phyloP scores from a whole-genome alignment of 2,113 vertebrate species.

The Symphodus melops region DNA sequence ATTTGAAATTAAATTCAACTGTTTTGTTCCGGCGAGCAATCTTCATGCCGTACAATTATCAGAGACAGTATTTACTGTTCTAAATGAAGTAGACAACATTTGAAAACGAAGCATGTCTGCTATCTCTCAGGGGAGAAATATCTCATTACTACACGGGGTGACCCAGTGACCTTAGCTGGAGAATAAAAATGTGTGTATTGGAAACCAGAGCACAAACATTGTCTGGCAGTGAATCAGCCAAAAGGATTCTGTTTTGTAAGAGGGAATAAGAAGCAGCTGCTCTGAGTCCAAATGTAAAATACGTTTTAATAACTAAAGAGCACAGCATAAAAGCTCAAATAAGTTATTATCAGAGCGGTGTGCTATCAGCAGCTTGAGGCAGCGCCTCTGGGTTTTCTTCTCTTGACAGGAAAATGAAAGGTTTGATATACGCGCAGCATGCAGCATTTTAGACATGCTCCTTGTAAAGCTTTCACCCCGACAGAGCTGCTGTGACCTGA shows the following conservation, averaged over 20 bases:
- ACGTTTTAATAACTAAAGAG: background rate
- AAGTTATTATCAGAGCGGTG: slow-evolving; percentile 19
- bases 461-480: slow-evolving; percentile 25
- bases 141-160: background rate
- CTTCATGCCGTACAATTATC: background rate
- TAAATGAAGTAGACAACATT: background rate
- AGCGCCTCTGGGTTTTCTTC: slow-evolving; percentile 25
- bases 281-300: slow-evolving; percentile 18
- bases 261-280: background rate
- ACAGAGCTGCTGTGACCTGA: slow-evolving; percentile 20
- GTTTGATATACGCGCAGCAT: slow-evolving; percentile 25
- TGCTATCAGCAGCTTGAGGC: slow-evolving; percentile 37
- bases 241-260: slow-evolving; percentile 1
- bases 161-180: background rate
- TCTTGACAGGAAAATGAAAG: slow-evolving; percentile 31
- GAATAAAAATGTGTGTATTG: background rate
- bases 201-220: background rate
- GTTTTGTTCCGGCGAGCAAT: too few relatives aligned
- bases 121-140: background rate
- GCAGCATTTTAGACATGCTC: slow-evolving; percentile 28
- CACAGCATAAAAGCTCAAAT: background rate
- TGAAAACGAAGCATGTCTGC: background rate
- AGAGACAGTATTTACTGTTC: background rate
- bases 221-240: background rate
- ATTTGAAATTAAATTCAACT: background rate